Conservation (phyloP, 2,113 vertebrate genomes). For the Indicator indicator region DNA sequence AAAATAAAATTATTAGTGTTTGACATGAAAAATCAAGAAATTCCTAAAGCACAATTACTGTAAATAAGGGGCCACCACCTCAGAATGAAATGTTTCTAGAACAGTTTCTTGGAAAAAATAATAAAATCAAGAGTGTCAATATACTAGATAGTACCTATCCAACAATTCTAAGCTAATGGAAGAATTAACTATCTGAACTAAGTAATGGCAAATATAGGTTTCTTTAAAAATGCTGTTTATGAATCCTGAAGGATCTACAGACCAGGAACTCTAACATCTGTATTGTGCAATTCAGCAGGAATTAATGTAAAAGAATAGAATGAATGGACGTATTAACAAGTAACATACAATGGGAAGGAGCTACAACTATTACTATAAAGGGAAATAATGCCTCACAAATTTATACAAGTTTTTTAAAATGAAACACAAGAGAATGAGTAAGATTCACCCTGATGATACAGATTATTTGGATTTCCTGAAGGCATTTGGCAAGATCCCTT, state of each 20-base stretch:
- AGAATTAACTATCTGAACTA: neutral
- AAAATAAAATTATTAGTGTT: neutral
- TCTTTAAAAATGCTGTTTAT: neutral
- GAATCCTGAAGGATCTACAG: neutral
- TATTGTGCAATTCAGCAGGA: neutral
- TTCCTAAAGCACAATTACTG: neutral
- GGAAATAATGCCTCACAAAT: neutral
- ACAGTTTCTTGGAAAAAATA: neutral
- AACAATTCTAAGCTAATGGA: neutral
- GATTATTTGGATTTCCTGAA: constrained; percentile 38
- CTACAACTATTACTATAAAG: neutral
- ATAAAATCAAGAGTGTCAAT: neutral
- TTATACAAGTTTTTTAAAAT: neutral
- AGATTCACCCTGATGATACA: neutral
- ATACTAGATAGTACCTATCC: neutral
- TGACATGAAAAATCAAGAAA: neutral
- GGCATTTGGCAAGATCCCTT: constrained; percentile 9
- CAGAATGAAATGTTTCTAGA: neutral
- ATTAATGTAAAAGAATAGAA: neutral
- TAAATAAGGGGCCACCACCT: neutral
- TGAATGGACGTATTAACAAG: neutral
- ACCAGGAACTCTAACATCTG: neutral
- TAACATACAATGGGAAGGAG: neutral
- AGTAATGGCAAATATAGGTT: neutral
- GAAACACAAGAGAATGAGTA: neutral